Conservation (phyloP, 2,797 vertebrate species). For the Chelidonichthys spinosus region DNA sequence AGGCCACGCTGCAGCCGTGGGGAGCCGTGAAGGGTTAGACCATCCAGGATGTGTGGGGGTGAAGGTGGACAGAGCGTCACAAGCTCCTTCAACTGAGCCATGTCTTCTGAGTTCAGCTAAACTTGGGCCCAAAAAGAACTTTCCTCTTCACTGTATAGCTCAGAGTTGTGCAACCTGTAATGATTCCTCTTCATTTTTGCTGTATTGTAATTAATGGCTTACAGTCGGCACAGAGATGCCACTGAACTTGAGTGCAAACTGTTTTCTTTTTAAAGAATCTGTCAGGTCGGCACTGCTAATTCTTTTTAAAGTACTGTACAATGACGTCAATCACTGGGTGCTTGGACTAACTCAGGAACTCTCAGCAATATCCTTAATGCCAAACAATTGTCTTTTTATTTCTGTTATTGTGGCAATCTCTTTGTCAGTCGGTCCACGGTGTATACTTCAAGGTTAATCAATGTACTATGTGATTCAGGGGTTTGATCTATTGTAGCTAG, state of each 20-base stretch:
- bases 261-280: constrained; percentile 2
- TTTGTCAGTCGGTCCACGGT: constrained; percentile 27
- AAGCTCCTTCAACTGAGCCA: constrained; percentile 60
- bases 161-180: constrained; percentile 38
- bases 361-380: constrained; percentile 61
- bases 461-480: constrained; percentile 67
- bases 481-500: constrained; percentile 58
- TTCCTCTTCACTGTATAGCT: constrained; percentile 16
- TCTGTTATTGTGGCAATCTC: constrained; percentile 16
- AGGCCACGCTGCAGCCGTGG: constrained; percentile 80
- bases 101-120: constrained; percentile 32
- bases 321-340: constrained; percentile 52
- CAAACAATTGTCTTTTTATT: constrained; percentile 42
- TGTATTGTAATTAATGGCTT: constrained; percentile 7
- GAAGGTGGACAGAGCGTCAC: constrained; percentile 19
- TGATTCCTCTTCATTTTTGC: constrained; percentile 29
- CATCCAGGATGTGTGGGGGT: not conserved
- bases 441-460: constrained; percentile 39
- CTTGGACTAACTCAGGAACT: constrained; percentile 71
- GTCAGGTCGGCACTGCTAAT: constrained; percentile 43
- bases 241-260: constrained; percentile 30
- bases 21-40: constrained; percentile 70
- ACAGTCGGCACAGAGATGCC: constrained; percentile 23
- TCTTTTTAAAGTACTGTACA: constrained; percentile 36
- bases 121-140: constrained; percentile 36